phyloP scores from a whole-genome alignment of 2,113 vertebrate species.

The Lates calcarifer region DNA sequence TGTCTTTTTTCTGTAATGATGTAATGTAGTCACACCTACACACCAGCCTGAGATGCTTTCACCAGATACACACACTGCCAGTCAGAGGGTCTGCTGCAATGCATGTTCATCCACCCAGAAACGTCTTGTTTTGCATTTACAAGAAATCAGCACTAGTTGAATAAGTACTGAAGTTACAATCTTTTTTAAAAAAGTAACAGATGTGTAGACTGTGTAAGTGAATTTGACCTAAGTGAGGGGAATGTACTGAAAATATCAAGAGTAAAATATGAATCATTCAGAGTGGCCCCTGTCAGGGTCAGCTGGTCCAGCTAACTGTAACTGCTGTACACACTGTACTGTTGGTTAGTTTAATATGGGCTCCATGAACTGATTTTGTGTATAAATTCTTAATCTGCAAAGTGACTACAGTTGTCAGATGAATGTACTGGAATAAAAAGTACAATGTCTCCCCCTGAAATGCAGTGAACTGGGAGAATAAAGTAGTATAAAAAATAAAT shows the following conservation, averaged over 20 bases:
- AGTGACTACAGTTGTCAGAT: background rate
- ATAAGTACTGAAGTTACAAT: too few species aligned
- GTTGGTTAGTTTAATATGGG: background rate
- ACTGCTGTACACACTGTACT: background rate
- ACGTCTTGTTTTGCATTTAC: too few species aligned
- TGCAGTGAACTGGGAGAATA: background rate
- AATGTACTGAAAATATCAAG: too few species aligned
- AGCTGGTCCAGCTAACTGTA: too few species aligned
- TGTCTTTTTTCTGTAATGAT: background rate
- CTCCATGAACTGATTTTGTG: too few species aligned
- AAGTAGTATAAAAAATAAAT: background rate
- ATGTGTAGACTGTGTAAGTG: too few species aligned
- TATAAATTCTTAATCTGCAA: background rate
- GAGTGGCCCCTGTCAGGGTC: too few species aligned
- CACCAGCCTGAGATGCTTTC: too few species aligned
- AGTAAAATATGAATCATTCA: too few species aligned
- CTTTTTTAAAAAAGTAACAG: too few species aligned
- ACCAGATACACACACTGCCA: background rate
- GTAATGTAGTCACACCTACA: conserved; percentile 18
- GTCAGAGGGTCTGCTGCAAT: background rate
- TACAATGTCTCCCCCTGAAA: background rate
- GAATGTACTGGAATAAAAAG: background rate
- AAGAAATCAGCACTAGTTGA: background rate
- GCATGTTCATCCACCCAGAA: background rate
- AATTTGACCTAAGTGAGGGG: too few species aligned